A percentile compares a stretch with the other conserved stretches of the same genome.
Conservation (phyloP, 1,140 invertebrate genomes). For the Euwallacea similis region DNA sequence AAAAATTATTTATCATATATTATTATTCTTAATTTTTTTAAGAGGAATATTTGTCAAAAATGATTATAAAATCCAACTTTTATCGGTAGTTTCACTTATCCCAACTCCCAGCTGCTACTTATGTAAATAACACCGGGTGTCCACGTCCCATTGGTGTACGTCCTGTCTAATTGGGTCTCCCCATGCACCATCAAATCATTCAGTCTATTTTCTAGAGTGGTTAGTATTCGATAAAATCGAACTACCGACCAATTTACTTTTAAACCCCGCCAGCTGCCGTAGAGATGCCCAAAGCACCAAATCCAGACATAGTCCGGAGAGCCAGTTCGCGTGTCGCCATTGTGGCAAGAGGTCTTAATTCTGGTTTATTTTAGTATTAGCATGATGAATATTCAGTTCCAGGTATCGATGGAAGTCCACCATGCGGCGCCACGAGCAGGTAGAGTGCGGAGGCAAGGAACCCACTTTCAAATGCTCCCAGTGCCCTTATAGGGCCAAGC, state of each 20-base stretch:
- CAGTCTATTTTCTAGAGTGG: slow-evolving; percentile 46
- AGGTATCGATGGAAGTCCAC: slow-evolving; percentile 79
- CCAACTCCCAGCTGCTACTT: background rate
- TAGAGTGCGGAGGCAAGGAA: slow-evolving; percentile 85
- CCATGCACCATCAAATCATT: background rate
- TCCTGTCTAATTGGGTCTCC: background rate
- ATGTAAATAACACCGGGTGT: background rate
- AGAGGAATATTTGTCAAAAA: too few relatives aligned
- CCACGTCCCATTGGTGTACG: background rate
- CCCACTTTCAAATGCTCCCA: slow-evolving; percentile 79
- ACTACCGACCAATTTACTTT: slow-evolving; percentile 42
- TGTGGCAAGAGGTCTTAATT: slow-evolving; percentile 67
- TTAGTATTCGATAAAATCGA: slow-evolving; percentile 51
- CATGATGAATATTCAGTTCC: slow-evolving; percentile 10
- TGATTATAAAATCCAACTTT: too few relatives aligned
- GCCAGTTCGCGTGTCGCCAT: slow-evolving; percentile 72
- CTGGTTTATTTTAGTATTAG: background rate
- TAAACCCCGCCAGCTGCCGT: slow-evolving; percentile 32
- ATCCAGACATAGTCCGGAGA: slow-evolving; percentile 61
- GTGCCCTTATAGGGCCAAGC: slow-evolving; percentile 77
- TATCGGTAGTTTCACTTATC: too few relatives aligned
- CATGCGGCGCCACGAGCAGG: slow-evolving; percentile 77
- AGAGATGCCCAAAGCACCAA: slow-evolving; percentile 43
- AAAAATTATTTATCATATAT: too few relatives aligned
- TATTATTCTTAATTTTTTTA: too few relatives aligned